phyloP scores from a whole-genome alignment of 2,888 invertebrate genomes.

The Lasioglossum calceatum region DNA sequence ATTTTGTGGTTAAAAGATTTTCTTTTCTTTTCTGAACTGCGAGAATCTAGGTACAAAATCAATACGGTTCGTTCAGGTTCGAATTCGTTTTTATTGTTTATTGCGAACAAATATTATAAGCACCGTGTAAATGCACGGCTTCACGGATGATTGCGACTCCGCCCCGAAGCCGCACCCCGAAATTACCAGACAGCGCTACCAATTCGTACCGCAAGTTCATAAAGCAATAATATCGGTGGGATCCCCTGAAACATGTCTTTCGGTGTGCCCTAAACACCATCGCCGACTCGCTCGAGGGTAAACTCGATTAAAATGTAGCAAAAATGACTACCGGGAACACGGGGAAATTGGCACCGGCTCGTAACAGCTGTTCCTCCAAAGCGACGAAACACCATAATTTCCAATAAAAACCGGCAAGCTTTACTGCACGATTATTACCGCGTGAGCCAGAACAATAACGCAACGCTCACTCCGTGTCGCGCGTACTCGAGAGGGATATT shows the following conservation, averaged over 20 bases:
- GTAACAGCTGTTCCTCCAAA: background rate
- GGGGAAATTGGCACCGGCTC: background rate
- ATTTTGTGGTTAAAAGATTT: no score
- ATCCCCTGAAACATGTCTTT: background rate
- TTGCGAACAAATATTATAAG: background rate
- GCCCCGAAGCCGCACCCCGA: background rate
- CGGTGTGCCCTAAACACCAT: background rate
- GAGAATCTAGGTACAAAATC: no score
- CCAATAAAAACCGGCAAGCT: background rate
- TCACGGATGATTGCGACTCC: background rate
- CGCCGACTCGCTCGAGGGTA: background rate
- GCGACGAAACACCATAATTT: background rate
- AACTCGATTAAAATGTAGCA: constrained; percentile 10
- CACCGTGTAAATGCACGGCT: background rate
- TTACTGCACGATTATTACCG: background rate
- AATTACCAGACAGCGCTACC: background rate
- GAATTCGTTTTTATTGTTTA: no score
- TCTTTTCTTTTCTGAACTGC: no score
- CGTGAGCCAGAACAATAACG: constrained; percentile 5
- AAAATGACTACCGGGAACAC: background rate
- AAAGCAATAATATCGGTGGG: background rate
- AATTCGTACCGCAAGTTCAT: background rate
- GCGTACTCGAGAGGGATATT: background rate
- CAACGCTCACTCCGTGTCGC: background rate
- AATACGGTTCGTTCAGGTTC: no score